These are phyloP conservation scores for Ataeniobius toweri DNA, from an alignment of 2,797 vertebrate species.

Conservation along the genomic window DNA sequence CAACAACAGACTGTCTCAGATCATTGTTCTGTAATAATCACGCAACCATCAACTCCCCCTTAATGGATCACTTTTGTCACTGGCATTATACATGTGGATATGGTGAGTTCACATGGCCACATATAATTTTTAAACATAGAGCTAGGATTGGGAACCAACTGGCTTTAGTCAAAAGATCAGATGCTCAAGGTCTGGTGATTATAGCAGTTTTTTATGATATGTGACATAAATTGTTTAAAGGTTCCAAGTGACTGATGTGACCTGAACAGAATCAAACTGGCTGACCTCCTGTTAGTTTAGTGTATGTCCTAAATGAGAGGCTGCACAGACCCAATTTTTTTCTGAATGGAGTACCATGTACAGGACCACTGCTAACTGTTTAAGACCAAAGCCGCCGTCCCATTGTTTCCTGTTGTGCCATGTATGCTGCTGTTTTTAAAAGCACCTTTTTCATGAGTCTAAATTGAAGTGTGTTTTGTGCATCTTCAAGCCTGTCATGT, in stretches of 20 bases:
- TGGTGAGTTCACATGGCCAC: background rate
- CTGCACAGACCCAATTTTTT: background rate
- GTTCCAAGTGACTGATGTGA: background rate
- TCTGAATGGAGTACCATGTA: background rate
- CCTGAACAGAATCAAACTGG: background rate
- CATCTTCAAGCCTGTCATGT: background rate
- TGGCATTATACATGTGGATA: background rate
- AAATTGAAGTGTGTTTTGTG: background rate
- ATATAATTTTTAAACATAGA: background rate
- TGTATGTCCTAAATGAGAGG: background rate
- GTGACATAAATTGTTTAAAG: background rate
- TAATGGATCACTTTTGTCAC: background rate
- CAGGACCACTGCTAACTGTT: background rate
- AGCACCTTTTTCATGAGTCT: background rate
- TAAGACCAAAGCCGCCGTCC: background rate
- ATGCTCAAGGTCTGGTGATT: background rate
- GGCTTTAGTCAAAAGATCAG: background rate
- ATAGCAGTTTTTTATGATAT: background rate
- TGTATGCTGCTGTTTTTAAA: too few species aligned
- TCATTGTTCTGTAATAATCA: slow-evolving; percentile 1
- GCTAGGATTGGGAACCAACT: background rate
- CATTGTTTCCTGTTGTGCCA: background rate
- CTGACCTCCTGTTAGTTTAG: background rate
- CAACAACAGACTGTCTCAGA: slow-evolving; percentile 4
- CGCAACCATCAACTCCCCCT: background rate